phyloP scores from a whole-genome alignment of 2,888 invertebrate species.

The Apomyelois bistriatella region DNA sequence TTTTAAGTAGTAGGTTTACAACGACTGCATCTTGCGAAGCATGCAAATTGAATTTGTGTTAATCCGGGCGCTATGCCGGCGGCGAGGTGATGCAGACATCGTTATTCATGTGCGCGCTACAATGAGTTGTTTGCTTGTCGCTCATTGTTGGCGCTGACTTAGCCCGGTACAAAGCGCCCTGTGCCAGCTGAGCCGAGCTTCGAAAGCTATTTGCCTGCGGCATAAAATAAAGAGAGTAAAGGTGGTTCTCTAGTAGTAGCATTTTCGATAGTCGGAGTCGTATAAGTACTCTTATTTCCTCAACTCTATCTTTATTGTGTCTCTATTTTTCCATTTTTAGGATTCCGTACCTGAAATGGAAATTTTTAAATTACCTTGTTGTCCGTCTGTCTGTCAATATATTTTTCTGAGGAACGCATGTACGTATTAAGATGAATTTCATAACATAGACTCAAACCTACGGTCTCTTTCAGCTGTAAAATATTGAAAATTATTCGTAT shows the following conservation, averaged over 20 bases:
- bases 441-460: no score
- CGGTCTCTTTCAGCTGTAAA: no score
- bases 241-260: neutral
- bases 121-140: conserved; percentile 73
- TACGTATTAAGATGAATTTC: no score
- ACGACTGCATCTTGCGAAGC: conserved; percentile 37
- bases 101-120: conserved; percentile 66
- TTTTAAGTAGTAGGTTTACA: conserved; percentile 12
- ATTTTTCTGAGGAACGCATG: no score
- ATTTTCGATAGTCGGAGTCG: no score
- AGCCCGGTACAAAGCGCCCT: conserved; percentile 51
- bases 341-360: no score
- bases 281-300: no score
- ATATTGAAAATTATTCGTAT: no score
- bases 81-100: conserved; percentile 50
- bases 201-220: conserved; percentile 12
- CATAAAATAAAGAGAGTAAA: neutral
- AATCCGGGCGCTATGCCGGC: conserved; percentile 59
- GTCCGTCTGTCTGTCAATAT: no score
- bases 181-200: conserved; percentile 55
- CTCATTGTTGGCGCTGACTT: conserved; percentile 60
- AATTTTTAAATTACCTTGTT: no score
- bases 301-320: no score
- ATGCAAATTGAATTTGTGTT: conserved; percentile 67
- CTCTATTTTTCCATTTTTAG: no score